Evolutionary conservation across 2,113 vertebrate genomes (phyloP).

Genomic region (Larimichthys polyactis): DNA sequence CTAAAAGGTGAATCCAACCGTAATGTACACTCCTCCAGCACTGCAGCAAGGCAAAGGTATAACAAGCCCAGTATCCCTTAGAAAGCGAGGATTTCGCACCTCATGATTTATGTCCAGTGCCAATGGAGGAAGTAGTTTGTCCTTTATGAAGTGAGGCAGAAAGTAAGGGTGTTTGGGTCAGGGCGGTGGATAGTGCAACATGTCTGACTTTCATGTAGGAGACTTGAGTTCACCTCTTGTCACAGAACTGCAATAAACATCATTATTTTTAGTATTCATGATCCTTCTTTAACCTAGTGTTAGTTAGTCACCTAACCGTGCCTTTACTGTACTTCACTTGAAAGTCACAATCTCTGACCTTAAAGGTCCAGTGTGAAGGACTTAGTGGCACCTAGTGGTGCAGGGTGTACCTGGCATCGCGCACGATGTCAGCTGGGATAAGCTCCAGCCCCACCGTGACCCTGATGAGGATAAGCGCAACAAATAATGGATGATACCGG

Average conservation of each 20-base stretch:
- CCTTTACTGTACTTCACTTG: neutral
- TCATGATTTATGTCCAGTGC: slow-evolving; percentile 2
- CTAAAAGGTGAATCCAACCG: neutral
- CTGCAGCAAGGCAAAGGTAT: neutral
- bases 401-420: too few relatives aligned
- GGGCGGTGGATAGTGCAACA: neutral
- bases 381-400: too few relatives aligned
- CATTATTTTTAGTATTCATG: neutral
- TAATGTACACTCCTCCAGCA: neutral
- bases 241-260: neutral
- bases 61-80: neutral
- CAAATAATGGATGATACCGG: too few relatives aligned
- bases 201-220: neutral
- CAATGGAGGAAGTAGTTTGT: neutral
- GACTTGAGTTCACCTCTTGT: neutral
- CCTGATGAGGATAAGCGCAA: too few relatives aligned
- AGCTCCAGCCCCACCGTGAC: too few relatives aligned
- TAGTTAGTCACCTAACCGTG: too few relatives aligned
- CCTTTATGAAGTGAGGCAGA: neutral
- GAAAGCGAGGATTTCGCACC: neutral
- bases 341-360: too few relatives aligned
- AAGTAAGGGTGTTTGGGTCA: neutral
- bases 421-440: too few relatives aligned
- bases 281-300: neutral
- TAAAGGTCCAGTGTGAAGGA: too few relatives aligned